Base-by-base conservation (phyloP, 2,797 vertebrate genomes). In the Chaenodraco wilsoni region DNA sequence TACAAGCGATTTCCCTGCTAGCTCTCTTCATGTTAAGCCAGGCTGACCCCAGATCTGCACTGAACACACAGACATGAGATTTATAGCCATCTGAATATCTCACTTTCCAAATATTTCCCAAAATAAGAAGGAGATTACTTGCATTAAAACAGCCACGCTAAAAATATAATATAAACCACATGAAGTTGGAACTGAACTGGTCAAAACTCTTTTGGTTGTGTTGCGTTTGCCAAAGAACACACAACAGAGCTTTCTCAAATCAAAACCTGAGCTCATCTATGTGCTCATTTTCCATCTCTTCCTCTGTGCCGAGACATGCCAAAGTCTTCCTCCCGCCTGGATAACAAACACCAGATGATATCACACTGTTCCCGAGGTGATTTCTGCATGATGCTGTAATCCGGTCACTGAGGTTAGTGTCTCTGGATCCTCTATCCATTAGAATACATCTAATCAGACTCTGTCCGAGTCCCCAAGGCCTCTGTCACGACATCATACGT, bases 281-380 rank as follows among this genome's bases (percentile, higher is more conserved):
- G 17, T 2, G 9, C 77, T 61, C 6, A 55, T 65, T 76, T 64
- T 72, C 77, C 71, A 56, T 61, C 55, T 69, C 51, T 33, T 19
- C 37, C n/a, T 79, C 4, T 0, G 41, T 23, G 43, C 21, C 2
- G 63, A 51, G 17, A 19, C 1, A 11, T 7, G 52, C 69, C 64
- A 57, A 2, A 64, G 59, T 65, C 76, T 27, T 73, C 44, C 55
- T 50, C 13, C 64, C 14, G 72, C 41, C 59, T 37, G 64, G 50
- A 50, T 48, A 57, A 68, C 49, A 69, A 76, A 66, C 58, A 59
- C 46, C 75, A 81, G 65, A 79, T 74, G 74, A 65, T 21, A 19
- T 74, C 75, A 61, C 40, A 4, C 52, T 33, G 61, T 2, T 23
- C 16, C 60, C 5, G 49, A 48, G 66, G 19, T 17, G 31, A 44